These are phyloP conservation scores for Calonectris borealis DNA, from an alignment of 2,113 vertebrate genomes.

Conservation along the genomic window DNA sequence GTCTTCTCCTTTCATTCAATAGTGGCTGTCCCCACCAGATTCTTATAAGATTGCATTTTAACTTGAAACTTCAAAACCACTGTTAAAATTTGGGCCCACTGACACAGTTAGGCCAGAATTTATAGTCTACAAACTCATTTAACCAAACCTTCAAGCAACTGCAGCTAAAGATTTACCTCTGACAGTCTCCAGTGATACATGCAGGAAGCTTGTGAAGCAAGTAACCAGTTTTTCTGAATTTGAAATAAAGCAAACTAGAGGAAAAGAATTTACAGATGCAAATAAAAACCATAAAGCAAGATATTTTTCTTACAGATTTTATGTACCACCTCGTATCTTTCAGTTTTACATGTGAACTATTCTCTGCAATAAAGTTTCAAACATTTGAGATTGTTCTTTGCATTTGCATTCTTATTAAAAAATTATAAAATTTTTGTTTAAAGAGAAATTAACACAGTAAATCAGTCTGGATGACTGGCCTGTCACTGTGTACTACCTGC, in stretches of 20 bases:
- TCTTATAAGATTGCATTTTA: not conserved
- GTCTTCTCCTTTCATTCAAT: not conserved
- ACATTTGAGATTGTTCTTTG: constrained; percentile 22
- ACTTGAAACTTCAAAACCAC: not conserved
- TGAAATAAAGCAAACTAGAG: not conserved
- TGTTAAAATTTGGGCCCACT: not conserved
- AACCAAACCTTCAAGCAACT: not conserved
- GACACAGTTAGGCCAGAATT: not conserved
- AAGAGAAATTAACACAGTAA: not conserved
- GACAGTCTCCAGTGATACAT: not conserved
- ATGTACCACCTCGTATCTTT: not conserved
- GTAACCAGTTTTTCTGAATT: not conserved
- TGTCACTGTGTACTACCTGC: not conserved
- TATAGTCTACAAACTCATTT: not conserved
- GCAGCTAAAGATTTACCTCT: not conserved
- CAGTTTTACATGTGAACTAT: constrained; percentile 27
- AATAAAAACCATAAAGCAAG: constrained; percentile 18
- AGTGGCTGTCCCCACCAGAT: not conserved
- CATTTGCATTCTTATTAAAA: constrained; percentile 19
- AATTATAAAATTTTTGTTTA: not conserved
- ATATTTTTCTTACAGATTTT: constrained; percentile 38
- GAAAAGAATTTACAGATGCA: constrained; percentile 2
- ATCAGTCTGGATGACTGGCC: not conserved
- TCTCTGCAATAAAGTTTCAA: constrained; percentile 24
- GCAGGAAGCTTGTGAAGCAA: not conserved